A percentile compares a stretch with the other conserved stretches of the same genome.
phyloP scores from a whole-genome alignment of 2,797 vertebrate genomes.

The Microctenopoma stevenorrisi region DNA sequence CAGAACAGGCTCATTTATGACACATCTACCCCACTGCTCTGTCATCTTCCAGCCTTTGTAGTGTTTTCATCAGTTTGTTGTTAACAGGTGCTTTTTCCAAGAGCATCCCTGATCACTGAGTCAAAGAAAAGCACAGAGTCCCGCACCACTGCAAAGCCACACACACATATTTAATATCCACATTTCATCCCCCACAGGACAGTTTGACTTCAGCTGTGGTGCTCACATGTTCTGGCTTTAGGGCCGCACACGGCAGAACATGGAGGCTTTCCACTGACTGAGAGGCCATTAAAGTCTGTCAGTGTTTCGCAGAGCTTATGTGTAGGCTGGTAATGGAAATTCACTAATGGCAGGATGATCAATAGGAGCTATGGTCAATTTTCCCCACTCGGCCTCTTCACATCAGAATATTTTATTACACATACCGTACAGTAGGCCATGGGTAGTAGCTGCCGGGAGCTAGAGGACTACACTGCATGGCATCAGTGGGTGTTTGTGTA shows the following conservation, averaged over 20 bases:
- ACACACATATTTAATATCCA: slow-evolving; percentile 16
- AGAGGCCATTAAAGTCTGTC: slow-evolving; percentile 72
- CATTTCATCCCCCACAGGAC: slow-evolving; percentile 27
- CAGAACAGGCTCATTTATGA: slow-evolving; percentile 20
- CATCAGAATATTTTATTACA: slow-evolving; percentile 48
- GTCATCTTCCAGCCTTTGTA: slow-evolving; percentile 6
- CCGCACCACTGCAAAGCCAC: slow-evolving; percentile 29
- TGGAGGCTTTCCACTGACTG: slow-evolving; percentile 60
- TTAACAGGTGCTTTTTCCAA: slow-evolving; percentile 65
- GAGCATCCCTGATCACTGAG: slow-evolving; percentile 13
- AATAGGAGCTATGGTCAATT: slow-evolving; percentile 68
- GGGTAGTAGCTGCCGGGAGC: slow-evolving; percentile 16
- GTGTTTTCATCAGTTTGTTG: slow-evolving; percentile 20
- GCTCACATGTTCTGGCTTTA: slow-evolving; percentile 51
- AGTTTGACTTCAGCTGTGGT: slow-evolving; percentile 28
- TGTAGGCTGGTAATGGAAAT: slow-evolving; percentile 72
- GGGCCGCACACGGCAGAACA: slow-evolving; percentile 49
- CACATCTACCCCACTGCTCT: slow-evolving; percentile 19
- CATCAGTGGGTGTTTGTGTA: slow-evolving; percentile 11
- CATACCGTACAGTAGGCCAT: slow-evolving; percentile 24
- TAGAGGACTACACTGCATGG: slow-evolving; percentile 22
- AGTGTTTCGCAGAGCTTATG: slow-evolving; percentile 64
- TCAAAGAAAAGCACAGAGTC: slow-evolving; percentile 18
- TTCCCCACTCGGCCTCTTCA: slow-evolving; percentile 52
- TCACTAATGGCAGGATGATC: slow-evolving; percentile 78